Evolutionary conservation across 1,140 invertebrate species (phyloP).

Genomic region (Ylistrum balloti): DNA sequence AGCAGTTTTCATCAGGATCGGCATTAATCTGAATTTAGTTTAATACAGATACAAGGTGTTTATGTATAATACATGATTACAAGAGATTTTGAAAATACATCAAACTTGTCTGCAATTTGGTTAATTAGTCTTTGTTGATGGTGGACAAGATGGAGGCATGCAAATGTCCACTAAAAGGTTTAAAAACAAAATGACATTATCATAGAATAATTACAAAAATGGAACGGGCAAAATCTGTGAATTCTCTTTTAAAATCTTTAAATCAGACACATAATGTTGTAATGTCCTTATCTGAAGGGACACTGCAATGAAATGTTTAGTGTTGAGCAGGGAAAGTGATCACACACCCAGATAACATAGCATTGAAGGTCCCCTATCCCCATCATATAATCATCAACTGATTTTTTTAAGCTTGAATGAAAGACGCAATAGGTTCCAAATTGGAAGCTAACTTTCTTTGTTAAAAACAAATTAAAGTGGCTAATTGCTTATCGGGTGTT

Average conservation of each 20-base stretch:
- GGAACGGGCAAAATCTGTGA: conserved; percentile 31
- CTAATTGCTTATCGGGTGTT: conserved; percentile 38
- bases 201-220: conserved; percentile 1
- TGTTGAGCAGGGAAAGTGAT: neutral
- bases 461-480: conserved; percentile 29
- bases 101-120: neutral
- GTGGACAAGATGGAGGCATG: neutral
- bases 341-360: neutral
- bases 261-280: neutral
- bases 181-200: conserved; percentile 36
- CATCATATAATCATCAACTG: conserved; percentile 20
- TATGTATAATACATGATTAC: neutral
- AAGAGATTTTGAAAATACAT: neutral
- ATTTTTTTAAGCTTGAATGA: conserved; percentile 29
- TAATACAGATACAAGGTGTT: neutral
- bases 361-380: neutral
- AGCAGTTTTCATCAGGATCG: neutral
- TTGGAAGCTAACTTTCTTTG: conserved; percentile 34
- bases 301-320: neutral
- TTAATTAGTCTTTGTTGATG: neutral
- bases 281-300: neutral
- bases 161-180: conserved; percentile 34
- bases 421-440: conserved; percentile 38
- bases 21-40: no score
- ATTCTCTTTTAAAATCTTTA: conserved; percentile 30